A percentile compares a stretch with the other conserved stretches of the same genome.
These are phyloP conservation scores for Sussaba pulchella DNA, from an alignment of 2,888 invertebrate species.

Conservation along the genomic window DNA sequence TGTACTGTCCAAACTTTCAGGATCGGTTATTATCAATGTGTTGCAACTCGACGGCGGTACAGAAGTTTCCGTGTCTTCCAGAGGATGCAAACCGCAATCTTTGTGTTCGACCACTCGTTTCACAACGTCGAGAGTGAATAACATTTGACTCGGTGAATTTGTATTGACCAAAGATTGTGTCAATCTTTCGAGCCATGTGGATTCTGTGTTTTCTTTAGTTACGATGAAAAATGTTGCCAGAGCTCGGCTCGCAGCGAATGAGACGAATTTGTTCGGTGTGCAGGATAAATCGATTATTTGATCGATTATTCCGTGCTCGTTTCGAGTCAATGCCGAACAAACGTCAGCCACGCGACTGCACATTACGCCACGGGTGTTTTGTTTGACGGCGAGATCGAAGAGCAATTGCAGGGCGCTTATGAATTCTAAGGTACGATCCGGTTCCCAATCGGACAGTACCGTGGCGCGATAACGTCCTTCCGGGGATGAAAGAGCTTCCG, in stretches of 20 bases:
- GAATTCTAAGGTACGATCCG: constrained; percentile 90
- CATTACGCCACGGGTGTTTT: constrained; percentile 92
- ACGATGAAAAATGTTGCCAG: constrained; percentile 93
- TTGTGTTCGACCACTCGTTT: constrained; percentile 96
- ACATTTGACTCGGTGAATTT: constrained; percentile 88
- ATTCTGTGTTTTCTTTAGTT: constrained; percentile 92
- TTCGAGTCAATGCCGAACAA: constrained; percentile 91
- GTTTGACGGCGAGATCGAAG: constrained; percentile 94
- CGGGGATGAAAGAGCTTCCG: constrained; percentile 83
- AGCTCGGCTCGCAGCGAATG: constrained; percentile 92
- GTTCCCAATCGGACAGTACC: constrained; percentile 87
- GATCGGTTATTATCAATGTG: constrained; percentile 89
- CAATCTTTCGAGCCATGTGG: constrained; percentile 92
- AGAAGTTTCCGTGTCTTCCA: constrained; percentile 87
- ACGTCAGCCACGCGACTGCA: constrained; percentile 93
- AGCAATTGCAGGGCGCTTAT: constrained; percentile 93
- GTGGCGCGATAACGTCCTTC: constrained; percentile 85
- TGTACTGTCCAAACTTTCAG: constrained; percentile 94
- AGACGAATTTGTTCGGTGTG: constrained; percentile 92
- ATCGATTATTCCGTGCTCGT: constrained; percentile 93
- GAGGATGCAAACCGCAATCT: constrained; percentile 91
- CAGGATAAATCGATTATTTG: constrained; percentile 93
- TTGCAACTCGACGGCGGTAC: constrained; percentile 85
- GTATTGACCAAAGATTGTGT: constrained; percentile 89
- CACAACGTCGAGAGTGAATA: constrained; percentile 93